A percentile compares a stretch with the other conserved stretches of the same genome.
Evolutionary conservation across 1,140 invertebrate genomes (phyloP).

Genomic region (Cotesia glomerata): DNA sequence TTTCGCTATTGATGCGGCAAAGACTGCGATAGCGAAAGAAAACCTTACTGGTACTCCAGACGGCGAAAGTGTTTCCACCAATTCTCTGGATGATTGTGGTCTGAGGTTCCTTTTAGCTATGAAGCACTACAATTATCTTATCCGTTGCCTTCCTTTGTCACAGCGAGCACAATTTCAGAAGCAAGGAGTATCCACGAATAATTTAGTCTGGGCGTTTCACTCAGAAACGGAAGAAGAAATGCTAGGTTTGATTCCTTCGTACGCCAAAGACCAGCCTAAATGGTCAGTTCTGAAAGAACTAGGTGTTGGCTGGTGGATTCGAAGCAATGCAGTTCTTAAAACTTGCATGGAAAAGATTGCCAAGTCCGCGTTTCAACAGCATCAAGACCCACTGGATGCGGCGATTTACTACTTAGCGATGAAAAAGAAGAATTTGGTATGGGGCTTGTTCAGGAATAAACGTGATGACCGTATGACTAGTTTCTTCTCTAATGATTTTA

Average conservation of each 20-base stretch:
- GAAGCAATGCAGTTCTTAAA: constrained; percentile 82
- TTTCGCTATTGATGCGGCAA: constrained; percentile 80
- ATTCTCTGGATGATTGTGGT: constrained; percentile 97
- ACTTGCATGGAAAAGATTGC: constrained; percentile 92
- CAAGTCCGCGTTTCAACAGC: constrained; percentile 86
- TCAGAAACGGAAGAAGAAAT: constrained; percentile 97
- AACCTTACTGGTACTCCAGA: constrained; percentile 70
- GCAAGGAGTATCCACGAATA: constrained; percentile 88
- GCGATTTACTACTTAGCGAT: constrained; percentile 97
- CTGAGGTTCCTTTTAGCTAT: constrained; percentile 94
- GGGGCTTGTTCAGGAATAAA: constrained; percentile 91
- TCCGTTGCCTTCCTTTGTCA: constrained; percentile 83
- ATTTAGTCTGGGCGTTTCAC: constrained; percentile 99
- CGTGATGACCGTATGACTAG: constrained; percentile 90
- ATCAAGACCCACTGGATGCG: constrained; percentile 95
- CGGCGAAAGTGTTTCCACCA: constrained; percentile 70
- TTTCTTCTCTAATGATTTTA: constrained; percentile 96
- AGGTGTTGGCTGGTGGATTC: constrained; percentile 96
- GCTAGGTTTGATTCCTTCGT: constrained; percentile 87
- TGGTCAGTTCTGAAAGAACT: constrained; percentile 94
- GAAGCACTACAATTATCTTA: constrained; percentile 97
- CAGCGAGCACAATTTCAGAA: constrained; percentile 88
- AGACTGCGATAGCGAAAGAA: constrained; percentile 74
- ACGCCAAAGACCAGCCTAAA: constrained; percentile 80
- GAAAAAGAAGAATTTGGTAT: constrained; percentile 97